Evolutionary conservation across 2,113 vertebrate genomes (phyloP), one percentile per base, ranked within the genome.

Genomic region (Chamaea fasciata): DNA sequence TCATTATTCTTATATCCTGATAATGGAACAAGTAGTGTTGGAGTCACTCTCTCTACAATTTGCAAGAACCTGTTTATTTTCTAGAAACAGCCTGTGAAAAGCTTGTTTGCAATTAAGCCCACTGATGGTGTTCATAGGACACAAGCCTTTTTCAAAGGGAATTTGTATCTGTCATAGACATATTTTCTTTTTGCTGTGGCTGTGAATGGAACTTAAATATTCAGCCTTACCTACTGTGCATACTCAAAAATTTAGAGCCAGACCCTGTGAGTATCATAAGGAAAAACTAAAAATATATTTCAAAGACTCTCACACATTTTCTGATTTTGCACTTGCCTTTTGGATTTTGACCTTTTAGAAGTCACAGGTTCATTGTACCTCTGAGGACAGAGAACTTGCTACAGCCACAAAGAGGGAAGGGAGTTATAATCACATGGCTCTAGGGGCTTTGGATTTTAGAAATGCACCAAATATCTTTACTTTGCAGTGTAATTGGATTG

Each of bases 161-260:
- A 30, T 44, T 24, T 23, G 13, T 18, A 9, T 30, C 13, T 18
- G 24, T 55, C 76, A 89, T 17, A 62, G 50, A 42, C 3, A 2
- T 59, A 73, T 87, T 96, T 96, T 86, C 39, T 47, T 93, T 94
- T 93, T 84, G 20, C 37, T 84, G 35, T 62, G 76, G 26, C 24
- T 88, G 8, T 33, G 47, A 84, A 80, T 73, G 20, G 3, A 65
- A 57, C 14, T 63, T 74, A 50, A 15, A 19, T 28, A 74, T 88
- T 79, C 68, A 89, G 41, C 16, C 42, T 83, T 78, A 52, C 12
- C 20, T 42, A 49, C 30, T 42, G 15, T 20, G 62, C 5, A 3
- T 57, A n/a, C 1, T 76, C 20, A 83, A 49, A 86, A 83, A 67
- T 75, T 53, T 33, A 78, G 17, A 89, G 46, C 10, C 62, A 53